phyloP scores from a whole-genome alignment of 1,140 invertebrate genomes.

The Tetragnatha versicolor region DNA sequence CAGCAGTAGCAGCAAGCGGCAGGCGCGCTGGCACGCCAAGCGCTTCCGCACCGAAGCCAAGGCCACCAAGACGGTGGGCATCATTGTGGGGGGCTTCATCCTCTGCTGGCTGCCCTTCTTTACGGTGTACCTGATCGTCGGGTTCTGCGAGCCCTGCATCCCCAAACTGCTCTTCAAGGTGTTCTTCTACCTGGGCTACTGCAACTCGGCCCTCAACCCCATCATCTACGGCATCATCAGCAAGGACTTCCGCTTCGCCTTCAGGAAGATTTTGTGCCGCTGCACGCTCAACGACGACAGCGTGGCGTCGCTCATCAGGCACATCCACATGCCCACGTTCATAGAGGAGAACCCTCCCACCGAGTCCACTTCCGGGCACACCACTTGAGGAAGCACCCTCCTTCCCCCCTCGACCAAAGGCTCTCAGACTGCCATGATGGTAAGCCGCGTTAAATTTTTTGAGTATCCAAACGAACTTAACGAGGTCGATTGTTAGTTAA shows the following conservation, averaged over 20 bases:
- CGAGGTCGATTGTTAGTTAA: too few species aligned
- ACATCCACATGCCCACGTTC: conserved; percentile 60
- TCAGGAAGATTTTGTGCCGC: conserved; percentile 87
- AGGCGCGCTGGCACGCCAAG: conserved; percentile 81
- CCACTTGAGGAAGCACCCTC: too few species aligned
- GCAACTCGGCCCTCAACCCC: conserved; percentile 93
- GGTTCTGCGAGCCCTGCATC: conserved; percentile 81
- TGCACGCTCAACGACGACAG: conserved; percentile 66
- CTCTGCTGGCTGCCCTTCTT: conserved; percentile 95
- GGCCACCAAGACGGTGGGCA: conserved; percentile 90
- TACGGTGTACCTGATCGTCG: conserved; percentile 86
- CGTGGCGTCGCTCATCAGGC: conserved; percentile 59
- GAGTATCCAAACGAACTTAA: too few species aligned
- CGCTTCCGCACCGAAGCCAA: conserved; percentile 90
- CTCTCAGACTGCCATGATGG: too few species aligned
- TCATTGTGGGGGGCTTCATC: conserved; percentile 93
- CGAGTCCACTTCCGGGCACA: too few species aligned
- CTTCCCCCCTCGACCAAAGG: too few species aligned
- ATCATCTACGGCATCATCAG: conserved; percentile 90
- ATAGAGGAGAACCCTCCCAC: conserved; percentile 56
- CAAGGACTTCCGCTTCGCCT: conserved; percentile 89
- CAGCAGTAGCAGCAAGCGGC: conserved; percentile 77
- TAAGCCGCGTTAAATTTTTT: too few species aligned
- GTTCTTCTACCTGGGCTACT: conserved; percentile 96
- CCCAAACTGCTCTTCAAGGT: conserved; percentile 84